Percentiles rank a stretch among this genome's conserved stretches.
Conservation (phyloP, 1,140 invertebrate species). For the Agrypnia vestita region DNA sequence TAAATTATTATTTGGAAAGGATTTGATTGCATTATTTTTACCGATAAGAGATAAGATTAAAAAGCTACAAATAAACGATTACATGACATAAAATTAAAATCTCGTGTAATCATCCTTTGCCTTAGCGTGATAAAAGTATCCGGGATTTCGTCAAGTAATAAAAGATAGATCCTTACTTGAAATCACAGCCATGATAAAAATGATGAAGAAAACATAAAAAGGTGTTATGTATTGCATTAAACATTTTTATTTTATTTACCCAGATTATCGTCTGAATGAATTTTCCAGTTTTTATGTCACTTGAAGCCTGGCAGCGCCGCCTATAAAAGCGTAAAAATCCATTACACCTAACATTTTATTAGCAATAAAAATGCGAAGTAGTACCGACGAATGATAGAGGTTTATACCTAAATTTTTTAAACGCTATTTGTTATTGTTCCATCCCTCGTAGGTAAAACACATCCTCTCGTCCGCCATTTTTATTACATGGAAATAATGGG, state of each 20-base stretch:
- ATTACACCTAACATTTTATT: constrained; percentile 54
- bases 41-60: too few relatives aligned
- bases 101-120: too few relatives aligned
- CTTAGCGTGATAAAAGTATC: too few relatives aligned
- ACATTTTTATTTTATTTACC: constrained; percentile 41
- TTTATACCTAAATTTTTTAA: constrained; percentile 17
- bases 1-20: too few relatives aligned
- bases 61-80: too few relatives aligned
- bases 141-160: constrained; percentile 4
- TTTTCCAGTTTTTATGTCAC: constrained; percentile 37
- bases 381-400: constrained; percentile 45
- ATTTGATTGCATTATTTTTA: too few relatives aligned
- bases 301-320: constrained; percentile 21
- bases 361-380: constrained; percentile 43
- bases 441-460: not conserved
- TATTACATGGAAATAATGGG: too few relatives aligned
- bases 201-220: constrained; percentile 40
- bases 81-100: too few relatives aligned
- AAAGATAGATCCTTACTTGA: constrained; percentile 12
- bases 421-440: constrained; percentile 21
- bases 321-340: constrained; percentile 53
- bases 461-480: not conserved
- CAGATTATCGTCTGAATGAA: constrained; percentile 37
- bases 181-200: constrained; percentile 26
- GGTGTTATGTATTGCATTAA: constrained; percentile 41